Evolutionary conservation across 2,113 vertebrate genomes (phyloP).

Genomic region (Ochotona princeps): DNA sequence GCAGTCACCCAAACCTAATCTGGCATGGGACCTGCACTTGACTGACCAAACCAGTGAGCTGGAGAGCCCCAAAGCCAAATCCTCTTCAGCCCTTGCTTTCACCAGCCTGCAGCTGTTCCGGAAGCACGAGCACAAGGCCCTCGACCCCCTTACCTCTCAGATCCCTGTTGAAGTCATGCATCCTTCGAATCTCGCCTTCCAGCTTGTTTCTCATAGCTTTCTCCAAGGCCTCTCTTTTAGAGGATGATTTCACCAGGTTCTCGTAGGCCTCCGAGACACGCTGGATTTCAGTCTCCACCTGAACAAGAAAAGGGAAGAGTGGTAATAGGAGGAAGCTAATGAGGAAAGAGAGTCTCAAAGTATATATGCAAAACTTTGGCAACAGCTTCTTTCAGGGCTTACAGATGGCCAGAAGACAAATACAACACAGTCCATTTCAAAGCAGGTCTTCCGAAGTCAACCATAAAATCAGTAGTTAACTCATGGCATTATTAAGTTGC

Average conservation of each 20-base stretch:
- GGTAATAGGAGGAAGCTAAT: neutral
- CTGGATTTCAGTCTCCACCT: slow-evolving; percentile 99
- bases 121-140: neutral
- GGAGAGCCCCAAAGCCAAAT: neutral
- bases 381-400: neutral
- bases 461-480: slow-evolving; percentile 16
- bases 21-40: neutral
- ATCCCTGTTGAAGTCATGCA: slow-evolving; percentile 99
- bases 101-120: neutral
- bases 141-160: slow-evolving; percentile 90
- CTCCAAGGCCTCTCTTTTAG: slow-evolving; percentile 96
- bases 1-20: neutral
- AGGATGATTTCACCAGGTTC: slow-evolving; percentile 97
- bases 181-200: slow-evolving; percentile 96
- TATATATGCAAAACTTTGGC: neutral
- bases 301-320: slow-evolving; percentile 40
- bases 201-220: slow-evolving; percentile 99
- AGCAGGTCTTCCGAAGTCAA: neutral
- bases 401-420: neutral
- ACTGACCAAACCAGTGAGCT: neutral
- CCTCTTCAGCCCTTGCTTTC: neutral
- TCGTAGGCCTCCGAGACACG: slow-evolving; percentile 98
- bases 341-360: slow-evolving; percentile 16
- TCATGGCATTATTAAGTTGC: neutral
- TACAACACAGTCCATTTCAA: slow-evolving; percentile 1